Evolutionary conservation across 2,113 vertebrate genomes (phyloP).

Genomic region (Burhinus bistriatus): DNA sequence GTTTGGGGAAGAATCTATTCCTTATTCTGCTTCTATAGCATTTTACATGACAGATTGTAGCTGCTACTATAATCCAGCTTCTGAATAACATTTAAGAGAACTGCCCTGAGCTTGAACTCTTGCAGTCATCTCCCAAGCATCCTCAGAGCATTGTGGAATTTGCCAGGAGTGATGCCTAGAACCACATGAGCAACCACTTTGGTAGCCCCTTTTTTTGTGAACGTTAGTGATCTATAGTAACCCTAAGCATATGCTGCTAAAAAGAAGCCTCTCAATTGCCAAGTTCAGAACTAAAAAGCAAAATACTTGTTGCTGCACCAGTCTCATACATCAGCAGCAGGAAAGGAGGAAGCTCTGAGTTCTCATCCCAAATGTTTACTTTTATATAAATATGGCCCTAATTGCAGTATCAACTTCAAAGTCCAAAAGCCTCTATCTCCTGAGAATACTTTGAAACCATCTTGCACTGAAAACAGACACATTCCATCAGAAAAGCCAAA

Average conservation of each 20-base stretch:
- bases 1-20: background rate
- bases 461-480: background rate
- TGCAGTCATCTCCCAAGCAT: background rate
- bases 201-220: background rate
- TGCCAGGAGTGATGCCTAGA: background rate
- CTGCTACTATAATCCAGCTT: background rate
- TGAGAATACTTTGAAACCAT: background rate
- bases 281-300: background rate
- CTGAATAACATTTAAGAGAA: background rate
- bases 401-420: conserved; percentile 34
- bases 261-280: background rate
- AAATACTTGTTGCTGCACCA: background rate
- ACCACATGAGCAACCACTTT: background rate
- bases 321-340: background rate
- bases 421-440: background rate
- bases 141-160: background rate
- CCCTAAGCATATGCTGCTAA: background rate
- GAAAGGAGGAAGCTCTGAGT: background rate
- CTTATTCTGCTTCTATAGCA: accelerated
- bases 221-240: accelerated
- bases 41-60: background rate
- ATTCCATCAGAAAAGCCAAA: conserved; percentile 3
- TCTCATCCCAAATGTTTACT: conserved; percentile 16
- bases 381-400: conserved; percentile 4
- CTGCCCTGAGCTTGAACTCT: background rate